Base-by-base conservation (phyloP, 2,888 invertebrate genomes). In the Drosophila fungiperda region DNA sequence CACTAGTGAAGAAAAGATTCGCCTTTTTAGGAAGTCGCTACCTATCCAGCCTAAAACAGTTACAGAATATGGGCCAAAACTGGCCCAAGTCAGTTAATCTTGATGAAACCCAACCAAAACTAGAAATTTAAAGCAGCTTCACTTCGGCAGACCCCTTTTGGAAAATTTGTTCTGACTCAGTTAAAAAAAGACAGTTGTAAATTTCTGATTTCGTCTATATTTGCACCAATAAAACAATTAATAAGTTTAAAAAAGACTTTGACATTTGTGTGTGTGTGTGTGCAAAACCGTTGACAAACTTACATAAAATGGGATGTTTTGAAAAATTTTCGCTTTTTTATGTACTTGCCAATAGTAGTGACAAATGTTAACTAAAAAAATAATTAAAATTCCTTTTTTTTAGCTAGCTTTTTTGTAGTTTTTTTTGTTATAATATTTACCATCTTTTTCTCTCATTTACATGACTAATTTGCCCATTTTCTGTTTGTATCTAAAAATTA, bases 401-500 rank as follows among this genome's bases (percentile, higher is more conserved):
- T 29, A 50, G 23, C 33, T 61, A 60, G 26, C 26, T 12, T n/a
- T 55, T 55, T 38, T 38, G 26, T 38, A n/a, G n/a, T 62, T 68
- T 49, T 50, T 59, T 38, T 65, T 55, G 42, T 45, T 59, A 53
- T 60, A 36, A 49, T 62, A 33, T 40, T 50, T 48, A 52, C 42
- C 40, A 67, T 72, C 68, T 73, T 70, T 59, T 7, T 54, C 33
- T 33, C 35, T 66, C 40, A 61, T 67, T 77, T 73, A 78, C 53
- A 71, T 85, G 76, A 75, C 80, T 85, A 79, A 77, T 78, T 76
- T 82, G 67, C 77, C 70, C 70, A 71, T 61, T 75, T 66, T 70
- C 63, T 61, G 15, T 62, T 61, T 57, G 26, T 60, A n/a, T 69
- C 58, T 80, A 87, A 85, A 76, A 88, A 81, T 86, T 77, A 78